phyloP scores from a whole-genome alignment of 2,113 vertebrate genomes.

The Anseranas semipalmata region DNA sequence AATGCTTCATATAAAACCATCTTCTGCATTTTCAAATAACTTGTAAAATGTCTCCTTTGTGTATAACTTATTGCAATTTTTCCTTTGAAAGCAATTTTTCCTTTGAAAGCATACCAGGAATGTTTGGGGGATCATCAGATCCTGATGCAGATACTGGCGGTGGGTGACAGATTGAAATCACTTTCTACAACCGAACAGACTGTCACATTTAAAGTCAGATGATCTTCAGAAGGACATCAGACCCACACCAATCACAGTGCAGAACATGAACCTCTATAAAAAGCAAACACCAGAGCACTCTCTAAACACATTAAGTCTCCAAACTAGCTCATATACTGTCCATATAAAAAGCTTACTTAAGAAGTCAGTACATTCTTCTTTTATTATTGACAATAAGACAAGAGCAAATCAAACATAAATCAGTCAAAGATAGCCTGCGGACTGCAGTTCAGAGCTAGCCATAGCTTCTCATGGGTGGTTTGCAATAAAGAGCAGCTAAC shows the following conservation, averaged over 20 bases:
- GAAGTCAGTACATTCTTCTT: not conserved
- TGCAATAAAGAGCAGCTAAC: not conserved
- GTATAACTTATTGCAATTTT: not conserved
- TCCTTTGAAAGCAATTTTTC: not conserved
- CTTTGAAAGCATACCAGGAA: not conserved
- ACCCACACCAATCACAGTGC: not conserved
- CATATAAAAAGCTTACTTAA: not conserved
- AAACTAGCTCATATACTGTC: not conserved
- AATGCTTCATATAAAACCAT: not conserved
- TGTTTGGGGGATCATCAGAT: not conserved
- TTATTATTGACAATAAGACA: not conserved
- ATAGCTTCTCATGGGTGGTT: not conserved
- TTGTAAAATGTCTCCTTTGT: not conserved
- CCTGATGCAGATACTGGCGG: not conserved
- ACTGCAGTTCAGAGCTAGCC: not conserved
- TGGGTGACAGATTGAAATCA: not conserved
- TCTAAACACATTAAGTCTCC: not conserved
- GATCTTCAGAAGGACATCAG: not conserved
- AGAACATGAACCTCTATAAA: not conserved
- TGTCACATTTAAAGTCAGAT: not conserved
- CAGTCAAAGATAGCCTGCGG: not conserved
- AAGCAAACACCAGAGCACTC: not conserved
- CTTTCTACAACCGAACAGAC: not conserved
- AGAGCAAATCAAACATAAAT: slow-evolving; percentile 5
- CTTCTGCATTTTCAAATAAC: not conserved